A percentile compares a stretch with the other conserved stretches of the same genome.
phyloP scores from a whole-genome alignment of 2,113 vertebrate species.

The Poeciliopsis retropinna region DNA sequence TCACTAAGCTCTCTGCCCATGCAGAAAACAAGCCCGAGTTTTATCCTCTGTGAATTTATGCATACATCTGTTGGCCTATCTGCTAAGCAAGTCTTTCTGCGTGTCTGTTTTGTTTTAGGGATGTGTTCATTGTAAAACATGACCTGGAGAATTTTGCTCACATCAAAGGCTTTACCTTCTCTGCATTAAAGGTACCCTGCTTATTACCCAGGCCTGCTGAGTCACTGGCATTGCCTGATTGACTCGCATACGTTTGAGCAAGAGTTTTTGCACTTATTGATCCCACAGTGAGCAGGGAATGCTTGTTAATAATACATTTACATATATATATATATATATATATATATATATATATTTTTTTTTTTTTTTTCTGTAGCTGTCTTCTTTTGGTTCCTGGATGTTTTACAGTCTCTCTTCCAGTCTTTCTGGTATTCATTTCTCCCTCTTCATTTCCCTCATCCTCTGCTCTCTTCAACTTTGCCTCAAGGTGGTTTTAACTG shows the following conservation, averaged over 20 bases:
- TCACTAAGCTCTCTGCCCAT: constrained; percentile 21
- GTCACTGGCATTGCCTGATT: constrained; percentile 47
- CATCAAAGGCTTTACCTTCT: constrained; percentile 81
- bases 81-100: constrained; percentile 16
- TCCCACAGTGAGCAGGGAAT: constrained; percentile 44
- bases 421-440: constrained; percentile 4
- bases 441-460: background rate
- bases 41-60: constrained; percentile 19
- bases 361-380: constrained; percentile 36
- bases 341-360: too few relatives aligned
- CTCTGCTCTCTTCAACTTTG: constrained; percentile 11
- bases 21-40: constrained; percentile 4
- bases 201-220: constrained; percentile 78
- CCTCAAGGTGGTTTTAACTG: constrained; percentile 21
- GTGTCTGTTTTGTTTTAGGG: constrained; percentile 27
- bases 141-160: constrained; percentile 40
- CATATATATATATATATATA: too few relatives aligned
- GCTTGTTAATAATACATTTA: constrained; percentile 63
- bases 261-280: constrained; percentile 38
- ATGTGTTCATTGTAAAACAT: constrained; percentile 69
- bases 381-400: constrained; percentile 24
- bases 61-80: constrained; percentile 16
- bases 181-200: constrained; percentile 80
- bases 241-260: constrained; percentile 8
- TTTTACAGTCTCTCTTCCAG: background rate